Evolutionary conservation across 2,888 invertebrate genomes (phyloP).

Genomic region (Drosophila mimetica): DNA sequence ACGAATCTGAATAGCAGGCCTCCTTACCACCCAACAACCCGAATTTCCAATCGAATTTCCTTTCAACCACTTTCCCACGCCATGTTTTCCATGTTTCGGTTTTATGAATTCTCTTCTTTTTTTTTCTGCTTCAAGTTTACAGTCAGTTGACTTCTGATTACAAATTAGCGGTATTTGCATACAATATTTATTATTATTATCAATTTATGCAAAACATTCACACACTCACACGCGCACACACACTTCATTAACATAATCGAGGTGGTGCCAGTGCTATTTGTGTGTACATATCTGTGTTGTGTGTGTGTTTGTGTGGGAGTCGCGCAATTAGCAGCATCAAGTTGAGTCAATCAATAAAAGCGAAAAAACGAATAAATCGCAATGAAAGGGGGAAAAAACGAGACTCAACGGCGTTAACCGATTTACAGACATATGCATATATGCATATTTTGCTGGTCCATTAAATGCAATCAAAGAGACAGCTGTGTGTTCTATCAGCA

Average conservation of each 20-base stretch:
- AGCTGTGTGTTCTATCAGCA: slow-evolving; percentile 11
- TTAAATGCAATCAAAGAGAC: slow-evolving; percentile 26
- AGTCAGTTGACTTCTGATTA: slow-evolving; percentile 46
- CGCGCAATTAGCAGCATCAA: slow-evolving; percentile 37
- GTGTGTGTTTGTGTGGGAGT: too few species aligned
- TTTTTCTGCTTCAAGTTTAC: slow-evolving; percentile 23
- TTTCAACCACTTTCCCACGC: neutral
- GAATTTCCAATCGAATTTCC: too few species aligned
- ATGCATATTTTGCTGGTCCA: slow-evolving; percentile 19
- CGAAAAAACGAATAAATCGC: neutral
- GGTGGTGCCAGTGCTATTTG: neutral
- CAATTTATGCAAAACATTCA: slow-evolving; percentile 31
- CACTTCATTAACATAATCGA: slow-evolving; percentile 36
- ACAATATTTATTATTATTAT: slow-evolving; percentile 40
- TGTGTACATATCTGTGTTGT: neutral
- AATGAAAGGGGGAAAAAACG: slow-evolving; percentile 1
- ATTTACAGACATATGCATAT: slow-evolving; percentile 3
- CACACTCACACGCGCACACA: slow-evolving; percentile 5
- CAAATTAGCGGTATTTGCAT: slow-evolving; percentile 46
- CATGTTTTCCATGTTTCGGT: slow-evolving; percentile 4
- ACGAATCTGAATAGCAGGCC: slow-evolving; percentile 20
- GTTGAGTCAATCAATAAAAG: slow-evolving; percentile 22
- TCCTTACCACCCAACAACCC: neutral
- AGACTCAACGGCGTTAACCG: slow-evolving; percentile 1
- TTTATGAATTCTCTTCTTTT: neutral